A percentile compares a stretch with the other conserved stretches of the same genome.
These are phyloP conservation scores for Prionace glauca DNA, from an alignment of 2,797 vertebrate species.

Conservation along the genomic window DNA sequence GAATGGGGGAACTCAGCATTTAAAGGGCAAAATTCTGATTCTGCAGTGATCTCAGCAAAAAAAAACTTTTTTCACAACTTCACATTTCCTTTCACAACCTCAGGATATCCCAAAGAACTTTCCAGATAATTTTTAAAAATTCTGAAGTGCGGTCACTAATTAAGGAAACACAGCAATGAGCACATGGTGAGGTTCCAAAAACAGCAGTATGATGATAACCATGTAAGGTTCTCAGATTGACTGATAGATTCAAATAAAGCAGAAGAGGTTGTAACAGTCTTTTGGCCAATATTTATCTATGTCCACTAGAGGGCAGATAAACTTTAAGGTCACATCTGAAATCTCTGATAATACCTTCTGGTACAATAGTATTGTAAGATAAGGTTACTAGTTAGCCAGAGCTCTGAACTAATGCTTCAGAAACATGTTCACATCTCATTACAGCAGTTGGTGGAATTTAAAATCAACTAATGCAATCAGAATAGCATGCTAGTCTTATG, in stretches of 20 bases:
- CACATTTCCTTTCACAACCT: background rate
- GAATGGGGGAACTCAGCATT: background rate
- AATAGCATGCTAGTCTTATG: background rate
- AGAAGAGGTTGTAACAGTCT: no score
- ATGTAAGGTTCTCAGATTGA: background rate
- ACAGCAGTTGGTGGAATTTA: background rate
- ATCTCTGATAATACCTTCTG: background rate
- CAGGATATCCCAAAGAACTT: background rate
- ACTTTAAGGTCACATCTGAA: background rate
- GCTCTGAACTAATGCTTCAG: background rate
- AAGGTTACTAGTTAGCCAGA: background rate
- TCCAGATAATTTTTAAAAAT: background rate
- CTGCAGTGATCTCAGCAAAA: background rate
- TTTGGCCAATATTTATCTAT: no score
- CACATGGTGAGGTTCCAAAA: background rate
- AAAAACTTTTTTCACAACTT: background rate
- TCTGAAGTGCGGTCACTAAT: background rate
- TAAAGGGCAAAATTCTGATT: background rate
- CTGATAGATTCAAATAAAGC: no score
- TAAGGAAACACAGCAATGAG: background rate
- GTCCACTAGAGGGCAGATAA: background rate
- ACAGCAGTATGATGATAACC: background rate
- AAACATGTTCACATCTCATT: background rate
- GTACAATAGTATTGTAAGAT: background rate
- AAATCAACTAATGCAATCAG: background rate